These are phyloP conservation scores for Drosophila dunni DNA, from an alignment of 1,140 invertebrate species.

Conservation along the genomic window DNA sequence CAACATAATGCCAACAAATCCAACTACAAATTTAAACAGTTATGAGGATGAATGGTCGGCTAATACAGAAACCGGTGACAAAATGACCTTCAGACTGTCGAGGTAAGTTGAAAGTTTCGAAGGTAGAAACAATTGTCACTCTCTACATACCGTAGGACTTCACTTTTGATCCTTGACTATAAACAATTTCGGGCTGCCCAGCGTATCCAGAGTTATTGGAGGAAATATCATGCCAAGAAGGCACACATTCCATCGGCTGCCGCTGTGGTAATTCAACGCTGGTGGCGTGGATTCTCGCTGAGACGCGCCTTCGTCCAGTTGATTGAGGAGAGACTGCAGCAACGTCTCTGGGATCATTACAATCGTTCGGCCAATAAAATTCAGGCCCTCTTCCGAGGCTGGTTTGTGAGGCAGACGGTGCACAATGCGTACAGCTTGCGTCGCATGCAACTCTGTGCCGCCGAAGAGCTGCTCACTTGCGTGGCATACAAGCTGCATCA, in stretches of 20 bases:
- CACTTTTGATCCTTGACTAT: constrained; percentile 59
- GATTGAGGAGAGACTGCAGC: constrained; percentile 55
- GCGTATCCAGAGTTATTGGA: constrained; percentile 55
- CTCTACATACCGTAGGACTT: constrained; percentile 35
- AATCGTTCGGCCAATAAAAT: constrained; percentile 59
- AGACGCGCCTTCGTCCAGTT: constrained; percentile 3
- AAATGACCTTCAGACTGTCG: neutral
- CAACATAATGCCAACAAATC: neutral
- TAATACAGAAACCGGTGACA: neutral
- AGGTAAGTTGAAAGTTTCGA: neutral
- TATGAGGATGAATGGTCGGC: neutral
- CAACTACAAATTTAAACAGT: neutral
- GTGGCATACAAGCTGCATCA: constrained; percentile 78
- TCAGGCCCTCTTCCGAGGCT: constrained; percentile 73
- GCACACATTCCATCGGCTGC: constrained; percentile 12
- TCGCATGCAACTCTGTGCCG: constrained; percentile 57
- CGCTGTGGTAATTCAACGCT: constrained; percentile 60
- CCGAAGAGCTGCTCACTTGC: constrained; percentile 71
- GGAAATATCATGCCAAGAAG: neutral
- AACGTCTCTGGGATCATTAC: constrained; percentile 5
- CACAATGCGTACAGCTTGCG: constrained; percentile 54
- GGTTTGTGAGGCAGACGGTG: constrained; percentile 44
- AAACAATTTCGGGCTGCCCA: constrained; percentile 62
- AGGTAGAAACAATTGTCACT: neutral
- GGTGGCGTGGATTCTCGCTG: constrained; percentile 61